Percentiles rank a stretch among this genome's conserved stretches.
Evolutionary conservation across 2,113 vertebrate species (phyloP).

Genomic region (Copsychus sechellarum): DNA sequence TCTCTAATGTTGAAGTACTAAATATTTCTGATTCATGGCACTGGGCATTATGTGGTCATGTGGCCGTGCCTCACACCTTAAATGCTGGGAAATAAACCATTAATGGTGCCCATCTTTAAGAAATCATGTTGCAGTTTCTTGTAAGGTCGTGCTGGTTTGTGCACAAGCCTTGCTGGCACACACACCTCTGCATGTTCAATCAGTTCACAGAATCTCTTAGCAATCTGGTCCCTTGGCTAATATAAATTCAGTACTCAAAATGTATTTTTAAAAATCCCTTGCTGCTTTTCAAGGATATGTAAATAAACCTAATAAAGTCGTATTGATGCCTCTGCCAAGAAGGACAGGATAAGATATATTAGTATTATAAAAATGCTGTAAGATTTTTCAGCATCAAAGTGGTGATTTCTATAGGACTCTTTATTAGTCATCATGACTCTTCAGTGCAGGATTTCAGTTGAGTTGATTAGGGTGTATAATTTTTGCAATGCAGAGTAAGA

Average conservation of each 20-base stretch:
- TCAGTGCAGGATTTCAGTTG: background rate
- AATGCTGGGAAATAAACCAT: background rate
- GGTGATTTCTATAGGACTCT: background rate
- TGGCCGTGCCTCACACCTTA: background rate
- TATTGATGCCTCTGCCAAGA: background rate
- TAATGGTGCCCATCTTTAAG: background rate
- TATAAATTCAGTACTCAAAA: background rate
- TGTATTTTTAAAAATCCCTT: background rate
- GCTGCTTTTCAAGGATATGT: background rate
- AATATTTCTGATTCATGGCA: background rate
- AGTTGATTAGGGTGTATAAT: background rate
- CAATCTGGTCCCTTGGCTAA: background rate
- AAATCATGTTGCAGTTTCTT: background rate
- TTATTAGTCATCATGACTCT: background rate
- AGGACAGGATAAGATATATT: background rate
- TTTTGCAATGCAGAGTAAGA: background rate
- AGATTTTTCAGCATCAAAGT: background rate
- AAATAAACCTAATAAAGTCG: background rate
- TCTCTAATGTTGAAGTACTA: background rate
- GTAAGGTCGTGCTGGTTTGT: background rate
- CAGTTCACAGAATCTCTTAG: background rate
- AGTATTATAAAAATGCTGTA: background rate
- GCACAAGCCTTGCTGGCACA: background rate
- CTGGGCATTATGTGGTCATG: background rate
- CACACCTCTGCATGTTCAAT: rapidly evolving